Conservation (phyloP, 2,113 vertebrate genomes). For the Spea bombifrons region DNA sequence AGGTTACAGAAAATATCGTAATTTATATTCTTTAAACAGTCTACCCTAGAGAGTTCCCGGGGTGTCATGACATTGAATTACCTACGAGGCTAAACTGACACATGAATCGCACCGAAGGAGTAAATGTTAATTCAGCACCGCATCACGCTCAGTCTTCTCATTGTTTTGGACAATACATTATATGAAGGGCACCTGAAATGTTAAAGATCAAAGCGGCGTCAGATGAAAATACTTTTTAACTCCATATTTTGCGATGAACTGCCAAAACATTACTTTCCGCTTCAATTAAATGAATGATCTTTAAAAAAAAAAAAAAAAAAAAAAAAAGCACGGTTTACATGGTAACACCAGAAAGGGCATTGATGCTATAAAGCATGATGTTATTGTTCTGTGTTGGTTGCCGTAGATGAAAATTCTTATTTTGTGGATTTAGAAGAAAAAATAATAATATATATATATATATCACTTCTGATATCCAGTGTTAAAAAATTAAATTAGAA, state of each 20-base stretch:
- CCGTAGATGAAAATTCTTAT: too few species aligned
- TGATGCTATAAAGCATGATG: too few species aligned
- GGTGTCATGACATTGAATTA: background rate
- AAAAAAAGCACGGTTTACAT: too few species aligned
- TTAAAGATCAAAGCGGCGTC: constrained; percentile 6
- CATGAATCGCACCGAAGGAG: background rate
- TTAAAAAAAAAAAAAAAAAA: too few species aligned
- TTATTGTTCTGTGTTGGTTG: too few species aligned
- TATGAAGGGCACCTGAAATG: background rate
- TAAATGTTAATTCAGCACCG: constrained; percentile 2
- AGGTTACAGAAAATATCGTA: background rate
- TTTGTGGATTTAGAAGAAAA: too few species aligned
- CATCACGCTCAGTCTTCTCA: background rate
- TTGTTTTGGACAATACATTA: constrained; percentile 3
- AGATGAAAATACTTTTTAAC: constrained; percentile 3
- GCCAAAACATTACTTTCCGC: background rate
- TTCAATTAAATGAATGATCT: too few species aligned
- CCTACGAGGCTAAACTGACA: background rate
- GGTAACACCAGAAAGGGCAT: too few species aligned
- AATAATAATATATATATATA: too few species aligned
- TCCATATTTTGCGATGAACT: background rate
- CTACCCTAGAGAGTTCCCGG: background rate
- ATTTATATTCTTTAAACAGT: background rate
- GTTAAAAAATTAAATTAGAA: too few species aligned
- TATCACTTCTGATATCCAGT: too few species aligned